Percentiles rank a stretch among this genome's conserved stretches.
Conservation (phyloP, 2,888 invertebrate species). For the Trichogramma evanescens region DNA sequence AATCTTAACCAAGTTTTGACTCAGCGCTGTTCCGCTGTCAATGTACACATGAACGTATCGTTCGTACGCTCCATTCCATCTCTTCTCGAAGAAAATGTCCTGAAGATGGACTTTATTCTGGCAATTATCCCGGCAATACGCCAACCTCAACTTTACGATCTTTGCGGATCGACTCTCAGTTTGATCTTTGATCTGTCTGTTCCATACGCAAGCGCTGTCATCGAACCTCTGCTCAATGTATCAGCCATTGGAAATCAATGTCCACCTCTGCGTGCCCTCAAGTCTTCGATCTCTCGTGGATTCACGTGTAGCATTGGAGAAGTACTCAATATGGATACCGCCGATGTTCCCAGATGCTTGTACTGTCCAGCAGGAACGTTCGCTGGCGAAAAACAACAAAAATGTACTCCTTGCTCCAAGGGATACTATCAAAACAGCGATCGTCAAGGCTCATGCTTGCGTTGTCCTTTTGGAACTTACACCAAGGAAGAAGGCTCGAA, state of each 20-base stretch:
- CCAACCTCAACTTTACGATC: conserved; percentile 87
- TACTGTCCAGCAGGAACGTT: conserved; percentile 96
- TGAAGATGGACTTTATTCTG: conserved; percentile 82
- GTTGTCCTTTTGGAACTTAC: conserved; percentile 89
- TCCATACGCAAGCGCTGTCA: conserved; percentile 83
- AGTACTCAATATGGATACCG: conserved; percentile 87
- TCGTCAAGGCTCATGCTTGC: conserved; percentile 80
- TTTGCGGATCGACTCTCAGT: conserved; percentile 88
- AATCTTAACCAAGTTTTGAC: conserved; percentile 76
- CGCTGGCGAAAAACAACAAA: conserved; percentile 81
- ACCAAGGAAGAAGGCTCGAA: conserved; percentile 87
- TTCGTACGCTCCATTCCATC: conserved; percentile 77
- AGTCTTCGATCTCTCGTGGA: conserved; percentile 77
- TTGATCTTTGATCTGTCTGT: conserved; percentile 91
- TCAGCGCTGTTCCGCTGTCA: conserved; percentile 88
- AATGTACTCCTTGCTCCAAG: conserved; percentile 83
- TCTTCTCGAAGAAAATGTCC: conserved; percentile 77
- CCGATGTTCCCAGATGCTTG: conserved; percentile 85
- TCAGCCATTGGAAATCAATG: conserved; percentile 88
- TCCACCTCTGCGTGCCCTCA: conserved; percentile 80
- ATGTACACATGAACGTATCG: conserved; percentile 89
- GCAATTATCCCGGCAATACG: conserved; percentile 81
- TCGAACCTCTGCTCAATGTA: conserved; percentile 81
- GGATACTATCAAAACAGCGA: conserved; percentile 92
- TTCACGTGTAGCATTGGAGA: conserved; percentile 92